Evolutionary conservation across 2,113 vertebrate species (phyloP).

Genomic region (Eulemur rufifrons): DNA sequence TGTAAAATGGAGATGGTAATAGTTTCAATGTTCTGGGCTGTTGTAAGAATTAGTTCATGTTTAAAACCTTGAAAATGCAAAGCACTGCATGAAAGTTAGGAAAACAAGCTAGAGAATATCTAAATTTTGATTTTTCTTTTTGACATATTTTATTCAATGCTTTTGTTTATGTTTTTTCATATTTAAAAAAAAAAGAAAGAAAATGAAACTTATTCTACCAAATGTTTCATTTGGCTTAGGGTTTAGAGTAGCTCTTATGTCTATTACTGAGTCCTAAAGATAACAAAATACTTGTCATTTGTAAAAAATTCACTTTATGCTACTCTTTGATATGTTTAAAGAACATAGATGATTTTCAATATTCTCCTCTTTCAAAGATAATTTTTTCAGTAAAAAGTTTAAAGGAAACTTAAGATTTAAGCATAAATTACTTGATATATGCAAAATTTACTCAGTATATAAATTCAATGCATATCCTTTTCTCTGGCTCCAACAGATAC

Average conservation of each 20-base stretch:
- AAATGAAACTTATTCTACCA: not conserved
- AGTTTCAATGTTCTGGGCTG: not conserved
- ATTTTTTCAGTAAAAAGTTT: not conserved
- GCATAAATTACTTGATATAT: not conserved
- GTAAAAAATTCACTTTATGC: not conserved
- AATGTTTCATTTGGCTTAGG: not conserved
- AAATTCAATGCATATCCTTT: not conserved
- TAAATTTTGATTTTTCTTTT: not conserved
- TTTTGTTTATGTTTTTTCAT: not conserved
- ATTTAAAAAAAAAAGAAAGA: not conserved
- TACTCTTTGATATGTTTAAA: constrained; percentile 42
- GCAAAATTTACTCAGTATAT: not conserved
- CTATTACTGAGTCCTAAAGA: constrained; percentile 23
- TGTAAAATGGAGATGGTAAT: constrained; percentile 27
- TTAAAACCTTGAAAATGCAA: constrained; percentile 7
- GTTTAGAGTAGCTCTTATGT: not conserved
- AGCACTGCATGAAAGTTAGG: not conserved
- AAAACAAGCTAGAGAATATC: constrained; percentile 4
- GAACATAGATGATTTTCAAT: not conserved
- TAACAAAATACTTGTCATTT: not conserved
- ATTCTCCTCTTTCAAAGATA: not conserved
- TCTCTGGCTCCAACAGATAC: not conserved
- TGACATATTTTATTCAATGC: not conserved
- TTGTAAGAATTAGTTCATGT: not conserved
- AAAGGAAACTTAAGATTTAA: constrained; percentile 20